A percentile compares a stretch with the other conserved stretches of the same genome.
These are phyloP conservation scores for Acleris holmiana DNA, from an alignment of 2,888 invertebrate genomes.

Conservation along the genomic window DNA sequence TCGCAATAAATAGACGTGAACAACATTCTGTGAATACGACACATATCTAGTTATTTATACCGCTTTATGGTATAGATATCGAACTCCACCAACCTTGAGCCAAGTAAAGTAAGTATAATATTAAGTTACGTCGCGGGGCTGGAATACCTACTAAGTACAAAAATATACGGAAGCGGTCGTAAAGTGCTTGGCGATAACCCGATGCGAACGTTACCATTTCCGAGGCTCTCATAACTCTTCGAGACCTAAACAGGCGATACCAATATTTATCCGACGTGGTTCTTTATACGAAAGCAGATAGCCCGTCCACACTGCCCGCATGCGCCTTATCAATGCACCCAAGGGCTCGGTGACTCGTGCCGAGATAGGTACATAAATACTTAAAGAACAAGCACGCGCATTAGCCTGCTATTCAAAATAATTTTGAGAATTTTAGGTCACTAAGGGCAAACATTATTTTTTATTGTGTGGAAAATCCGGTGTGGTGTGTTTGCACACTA, in stretches of 20 bases:
- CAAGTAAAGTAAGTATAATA: background rate
- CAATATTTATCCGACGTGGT: constrained; percentile 27
- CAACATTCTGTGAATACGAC: too few relatives aligned
- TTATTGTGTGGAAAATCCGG: constrained; percentile 19
- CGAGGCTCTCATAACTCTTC: constrained; percentile 27
- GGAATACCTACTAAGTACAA: background rate
- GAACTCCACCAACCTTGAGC: background rate
- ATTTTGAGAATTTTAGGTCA: constrained; percentile 24
- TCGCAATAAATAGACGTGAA: too few relatives aligned
- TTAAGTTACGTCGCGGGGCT: constrained; percentile 3
- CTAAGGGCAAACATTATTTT: constrained; percentile 11
- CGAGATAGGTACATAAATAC: constrained; percentile 27
- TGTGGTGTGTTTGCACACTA: constrained; percentile 34
- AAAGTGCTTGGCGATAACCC: constrained; percentile 16
- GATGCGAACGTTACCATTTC: constrained; percentile 19
- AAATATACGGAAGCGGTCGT: constrained; percentile 15
- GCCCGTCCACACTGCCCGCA: constrained; percentile 29
- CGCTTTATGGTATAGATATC: too few relatives aligned
- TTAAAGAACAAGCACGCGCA: constrained; percentile 12
- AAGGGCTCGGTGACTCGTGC: constrained; percentile 32
- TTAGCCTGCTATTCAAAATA: constrained; percentile 29
- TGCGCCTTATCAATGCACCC: constrained; percentile 26
- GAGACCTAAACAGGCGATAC: constrained; percentile 5
- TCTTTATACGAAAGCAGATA: constrained; percentile 34
- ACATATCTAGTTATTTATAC: too few relatives aligned